phyloP scores from a whole-genome alignment of 2,888 invertebrate genomes.

The Bembecia ichneumoniformis region DNA sequence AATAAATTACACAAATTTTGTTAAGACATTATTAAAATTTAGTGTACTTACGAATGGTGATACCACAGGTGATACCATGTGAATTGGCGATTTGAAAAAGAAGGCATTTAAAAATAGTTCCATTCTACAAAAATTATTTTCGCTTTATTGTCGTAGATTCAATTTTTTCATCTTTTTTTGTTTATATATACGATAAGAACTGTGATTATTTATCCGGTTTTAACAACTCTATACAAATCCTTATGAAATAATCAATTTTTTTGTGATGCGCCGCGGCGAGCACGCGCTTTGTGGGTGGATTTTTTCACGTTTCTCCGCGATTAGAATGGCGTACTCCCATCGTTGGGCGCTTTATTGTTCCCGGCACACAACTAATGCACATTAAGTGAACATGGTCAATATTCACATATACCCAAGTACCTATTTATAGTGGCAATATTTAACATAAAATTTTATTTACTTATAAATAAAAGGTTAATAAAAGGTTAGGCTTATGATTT shows the following conservation, averaged over 20 bases:
- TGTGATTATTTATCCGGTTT: not conserved
- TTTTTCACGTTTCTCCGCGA: constrained; percentile 64
- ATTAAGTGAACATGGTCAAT: not conserved
- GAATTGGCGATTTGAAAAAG: too few relatives aligned
- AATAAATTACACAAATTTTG: too few relatives aligned
- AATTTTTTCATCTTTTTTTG: too few relatives aligned
- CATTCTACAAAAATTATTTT: too few relatives aligned
- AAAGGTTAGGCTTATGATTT: too few relatives aligned
- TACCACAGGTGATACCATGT: too few relatives aligned
- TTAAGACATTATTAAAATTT: too few relatives aligned
- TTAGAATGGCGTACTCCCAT: constrained; percentile 54
- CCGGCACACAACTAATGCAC: constrained; percentile 2
- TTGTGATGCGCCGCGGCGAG: constrained; percentile 29
- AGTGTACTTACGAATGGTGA: too few relatives aligned
- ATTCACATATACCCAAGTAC: not conserved
- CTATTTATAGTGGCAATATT: not conserved
- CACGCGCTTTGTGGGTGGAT: constrained; percentile 64
- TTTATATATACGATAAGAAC: too few relatives aligned
- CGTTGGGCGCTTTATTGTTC: constrained; percentile 40
- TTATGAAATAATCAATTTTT: constrained; percentile 24
- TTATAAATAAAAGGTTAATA: too few relatives aligned
- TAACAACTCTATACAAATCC: constrained; percentile 28
- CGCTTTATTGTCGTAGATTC: too few relatives aligned
- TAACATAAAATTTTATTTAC: not conserved
- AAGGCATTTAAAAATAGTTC: too few relatives aligned